Conservation (phyloP, 1,140 invertebrate species). For the Drosophila gunungcola region DNA sequence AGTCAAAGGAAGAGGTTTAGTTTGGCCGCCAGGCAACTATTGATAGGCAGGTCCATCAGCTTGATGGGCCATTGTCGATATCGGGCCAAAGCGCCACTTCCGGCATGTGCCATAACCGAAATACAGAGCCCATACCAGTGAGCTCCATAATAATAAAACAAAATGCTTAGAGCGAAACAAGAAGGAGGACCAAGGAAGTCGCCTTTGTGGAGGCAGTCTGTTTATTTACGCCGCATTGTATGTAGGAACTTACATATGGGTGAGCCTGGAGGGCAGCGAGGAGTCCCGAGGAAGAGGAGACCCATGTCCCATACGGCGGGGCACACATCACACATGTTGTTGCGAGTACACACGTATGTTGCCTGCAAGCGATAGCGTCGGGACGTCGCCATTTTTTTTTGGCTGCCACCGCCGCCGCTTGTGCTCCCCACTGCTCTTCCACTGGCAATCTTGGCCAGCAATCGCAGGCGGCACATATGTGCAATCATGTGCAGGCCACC, state of each 20-base stretch:
- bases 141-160: conserved; percentile 48
- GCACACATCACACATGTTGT: conserved; percentile 84
- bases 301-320: conserved; percentile 78
- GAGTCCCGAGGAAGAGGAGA: neutral
- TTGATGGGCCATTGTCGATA: conserved; percentile 43
- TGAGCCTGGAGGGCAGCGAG: conserved; percentile 58
- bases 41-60: conserved; percentile 37
- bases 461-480: conserved; percentile 79
- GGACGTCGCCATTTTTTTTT: conserved; percentile 49
- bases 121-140: conserved; percentile 16
- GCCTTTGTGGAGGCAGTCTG: conserved; percentile 57
- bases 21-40: conserved; percentile 34
- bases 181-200: conserved; percentile 26
- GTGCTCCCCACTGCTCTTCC: conserved; percentile 10
- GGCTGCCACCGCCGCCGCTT: conserved; percentile 1
- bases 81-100: conserved; percentile 60
- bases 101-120: conserved; percentile 32
- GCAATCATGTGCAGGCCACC: conserved; percentile 65
- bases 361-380: conserved; percentile 83
- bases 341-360: conserved; percentile 84
- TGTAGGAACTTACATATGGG: conserved; percentile 81
- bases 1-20: conserved; percentile 23
- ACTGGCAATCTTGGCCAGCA: conserved; percentile 71
- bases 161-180: conserved; percentile 57
- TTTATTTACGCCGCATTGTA: conserved; percentile 84